Conservation (phyloP, 2,888 invertebrate genomes). For the Callyntrura sp. region DNA sequence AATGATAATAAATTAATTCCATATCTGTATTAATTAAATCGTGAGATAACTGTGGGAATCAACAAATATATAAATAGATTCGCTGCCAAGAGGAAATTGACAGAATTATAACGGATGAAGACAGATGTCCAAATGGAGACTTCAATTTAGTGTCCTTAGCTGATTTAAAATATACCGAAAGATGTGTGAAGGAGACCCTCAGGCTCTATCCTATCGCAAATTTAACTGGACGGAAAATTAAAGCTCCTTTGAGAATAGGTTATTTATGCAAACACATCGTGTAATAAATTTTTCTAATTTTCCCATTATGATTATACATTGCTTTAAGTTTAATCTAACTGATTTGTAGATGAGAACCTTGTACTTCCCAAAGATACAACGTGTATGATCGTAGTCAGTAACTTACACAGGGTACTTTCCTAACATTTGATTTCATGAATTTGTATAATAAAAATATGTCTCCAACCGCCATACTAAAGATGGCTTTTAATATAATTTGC, state of each 20-base stretch:
- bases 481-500: too few species aligned
- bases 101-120: conserved; percentile 30
- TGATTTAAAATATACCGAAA: conserved; percentile 58
- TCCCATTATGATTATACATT: background rate
- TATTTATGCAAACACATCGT: too few species aligned
- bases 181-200: conserved; percentile 63
- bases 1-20: background rate
- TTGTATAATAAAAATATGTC: too few species aligned
- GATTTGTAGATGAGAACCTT: conserved; percentile 34
- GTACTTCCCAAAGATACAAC: conserved; percentile 56
- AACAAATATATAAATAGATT: conserved; percentile 10
- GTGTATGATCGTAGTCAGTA: background rate
- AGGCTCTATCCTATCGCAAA: conserved; percentile 59
- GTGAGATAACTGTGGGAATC: too few species aligned
- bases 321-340: background rate
- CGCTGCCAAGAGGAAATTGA: conserved; percentile 66
- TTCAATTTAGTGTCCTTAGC: conserved; percentile 56
- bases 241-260: conserved; percentile 54
- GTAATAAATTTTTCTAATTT: too few species aligned
- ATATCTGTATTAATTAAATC: background rate
- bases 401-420: too few species aligned
- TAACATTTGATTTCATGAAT: too few species aligned
- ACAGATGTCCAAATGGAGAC: conserved; percentile 64
- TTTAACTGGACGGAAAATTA: conserved; percentile 27
- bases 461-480: too few species aligned